Percentiles rank a stretch among this genome's conserved stretches.
Conservation (phyloP, 2,113 vertebrate genomes). For the Odocoileus virginianus region DNA sequence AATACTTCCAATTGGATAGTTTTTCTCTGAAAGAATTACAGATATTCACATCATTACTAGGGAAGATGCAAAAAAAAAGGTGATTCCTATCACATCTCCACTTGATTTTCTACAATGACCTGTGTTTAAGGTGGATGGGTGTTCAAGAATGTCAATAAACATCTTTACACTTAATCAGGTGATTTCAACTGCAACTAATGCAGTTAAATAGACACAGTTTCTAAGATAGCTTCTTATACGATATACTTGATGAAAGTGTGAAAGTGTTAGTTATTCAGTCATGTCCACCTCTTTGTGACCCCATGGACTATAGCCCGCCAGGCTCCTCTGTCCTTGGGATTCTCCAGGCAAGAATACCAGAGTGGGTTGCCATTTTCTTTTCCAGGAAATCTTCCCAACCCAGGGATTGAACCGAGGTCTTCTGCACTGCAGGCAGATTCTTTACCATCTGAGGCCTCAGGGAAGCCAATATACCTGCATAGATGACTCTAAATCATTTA, state of each 20-base stretch:
- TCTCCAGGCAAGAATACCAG: not conserved
- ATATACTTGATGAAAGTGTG: not conserved
- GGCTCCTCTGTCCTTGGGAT: not conserved
- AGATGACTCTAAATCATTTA: not conserved
- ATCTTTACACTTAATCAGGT: not conserved
- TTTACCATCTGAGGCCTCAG: not conserved
- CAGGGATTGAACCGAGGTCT: not conserved
- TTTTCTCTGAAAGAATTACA: not conserved
- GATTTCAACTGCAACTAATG: not conserved
- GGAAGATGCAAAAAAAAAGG: not conserved
- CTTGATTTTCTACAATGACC: not conserved
- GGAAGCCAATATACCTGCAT: not conserved
- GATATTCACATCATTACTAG: not conserved
- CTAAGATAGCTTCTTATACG: not conserved
- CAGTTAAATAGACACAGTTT: not conserved
- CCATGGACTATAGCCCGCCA: not conserved
- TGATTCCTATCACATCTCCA: not conserved
- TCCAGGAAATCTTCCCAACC: not conserved
- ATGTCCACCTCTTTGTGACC: not conserved
- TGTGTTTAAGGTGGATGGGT: not conserved
- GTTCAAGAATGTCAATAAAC: not conserved
- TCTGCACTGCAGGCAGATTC: not conserved
- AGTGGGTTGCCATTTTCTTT: not conserved
- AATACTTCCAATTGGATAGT: not conserved
- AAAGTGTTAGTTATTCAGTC: not conserved